phyloP scores from a whole-genome alignment of 2,888 invertebrate species.

The Nymphalis c-album region DNA sequence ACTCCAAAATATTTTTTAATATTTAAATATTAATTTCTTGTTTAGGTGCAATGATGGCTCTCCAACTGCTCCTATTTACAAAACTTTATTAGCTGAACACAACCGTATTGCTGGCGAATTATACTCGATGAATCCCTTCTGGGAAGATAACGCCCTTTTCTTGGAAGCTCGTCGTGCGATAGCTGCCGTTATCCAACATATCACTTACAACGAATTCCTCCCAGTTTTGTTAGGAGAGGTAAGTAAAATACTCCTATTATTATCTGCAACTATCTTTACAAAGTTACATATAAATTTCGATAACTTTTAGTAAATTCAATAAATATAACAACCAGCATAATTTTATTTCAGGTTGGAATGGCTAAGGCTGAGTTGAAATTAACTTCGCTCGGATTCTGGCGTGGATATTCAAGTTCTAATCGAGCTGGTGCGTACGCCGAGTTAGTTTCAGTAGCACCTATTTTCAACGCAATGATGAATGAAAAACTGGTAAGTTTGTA shows the following conservation, averaged over 20 bases:
- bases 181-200: constrained; percentile 90
- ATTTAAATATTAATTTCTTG: neutral
- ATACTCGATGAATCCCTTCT: constrained; percentile 86
- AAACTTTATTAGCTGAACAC: constrained; percentile 87
- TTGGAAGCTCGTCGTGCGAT: constrained; percentile 88
- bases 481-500: constrained; percentile 80
- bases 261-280: neutral
- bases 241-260: constrained; percentile 44
- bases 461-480: constrained; percentile 89
- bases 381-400: constrained; percentile 86
- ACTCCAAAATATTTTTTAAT: too few relatives aligned
- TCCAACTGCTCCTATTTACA: constrained; percentile 87
- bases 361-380: constrained; percentile 83
- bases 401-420: constrained; percentile 90
- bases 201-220: constrained; percentile 91
- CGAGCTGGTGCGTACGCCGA: constrained; percentile 90
- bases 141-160: constrained; percentile 89
- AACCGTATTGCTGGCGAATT: constrained; percentile 88
- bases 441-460: constrained; percentile 86
- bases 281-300: too few relatives aligned
- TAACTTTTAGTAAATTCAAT: neutral
- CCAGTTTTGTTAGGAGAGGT: constrained; percentile 89
- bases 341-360: constrained; percentile 77
- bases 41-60: constrained; percentile 83
- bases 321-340: neutral